Conservation (phyloP, 2,797 vertebrate species). For the Acrossocheilus wenchowensis region DNA sequence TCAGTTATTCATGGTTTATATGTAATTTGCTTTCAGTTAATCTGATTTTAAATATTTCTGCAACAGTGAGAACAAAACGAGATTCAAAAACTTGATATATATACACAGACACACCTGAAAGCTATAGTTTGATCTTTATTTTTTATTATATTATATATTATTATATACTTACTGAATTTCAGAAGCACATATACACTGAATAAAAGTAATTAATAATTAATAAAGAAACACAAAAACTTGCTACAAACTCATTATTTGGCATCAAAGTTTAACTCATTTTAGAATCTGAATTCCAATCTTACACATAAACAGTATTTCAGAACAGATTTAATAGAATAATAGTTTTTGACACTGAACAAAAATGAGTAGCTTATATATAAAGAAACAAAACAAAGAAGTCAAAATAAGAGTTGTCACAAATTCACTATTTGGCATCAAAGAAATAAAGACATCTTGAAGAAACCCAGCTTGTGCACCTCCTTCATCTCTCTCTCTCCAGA, state of each 20-base stretch:
- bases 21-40: neutral
- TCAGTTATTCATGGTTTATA: neutral
- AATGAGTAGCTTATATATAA: neutral
- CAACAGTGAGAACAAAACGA: neutral
- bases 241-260: neutral
- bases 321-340: too few relatives aligned
- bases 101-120: neutral
- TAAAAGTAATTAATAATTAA: neutral
- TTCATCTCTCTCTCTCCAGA: constrained; percentile 33
- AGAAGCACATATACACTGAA: neutral
- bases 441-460: neutral
- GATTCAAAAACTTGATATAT: neutral
- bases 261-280: neutral
- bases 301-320: too few relatives aligned
- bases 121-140: neutral
- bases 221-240: neutral
- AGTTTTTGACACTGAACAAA: neutral
- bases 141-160: too few relatives aligned
- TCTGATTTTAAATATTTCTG: neutral
- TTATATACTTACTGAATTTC: neutral
- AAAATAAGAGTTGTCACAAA: neutral
- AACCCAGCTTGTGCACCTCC: neutral
- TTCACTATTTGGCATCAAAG: neutral
- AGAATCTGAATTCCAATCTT: neutral
- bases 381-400: neutral